Base-by-base conservation (phyloP, 2,888 invertebrate species). In the Amiota mariae region DNA sequence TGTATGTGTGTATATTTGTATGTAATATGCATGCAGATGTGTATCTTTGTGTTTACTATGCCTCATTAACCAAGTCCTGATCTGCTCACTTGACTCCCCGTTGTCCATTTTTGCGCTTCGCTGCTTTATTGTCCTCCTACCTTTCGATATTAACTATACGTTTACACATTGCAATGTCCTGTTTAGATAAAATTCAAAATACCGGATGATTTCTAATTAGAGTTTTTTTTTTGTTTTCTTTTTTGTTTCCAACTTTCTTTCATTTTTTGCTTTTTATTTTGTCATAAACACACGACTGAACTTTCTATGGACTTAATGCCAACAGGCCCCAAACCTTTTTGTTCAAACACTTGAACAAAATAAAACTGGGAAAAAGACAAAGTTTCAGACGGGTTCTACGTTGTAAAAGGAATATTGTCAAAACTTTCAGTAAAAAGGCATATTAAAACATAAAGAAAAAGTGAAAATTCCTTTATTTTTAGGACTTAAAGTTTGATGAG, bases 131-230 rank as follows among this genome's bases (percentile, higher is more conserved):
- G 49, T 36, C 36, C 36, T 36, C 6, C 36, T 36, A 6, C 36
- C 36, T 36, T n/a, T 56, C 70, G 20, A 54, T 72, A 9, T 54
- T 46, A 70, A 70, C 51, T 47, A 4, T 20, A n/a, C 64, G 70
- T 73, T 8, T 10, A 59, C 57, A 59, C 18, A 54, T 12, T 68
- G 77, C 24, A 12, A 72, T 76, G 78, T 81, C 81, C 80, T 83
- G 83, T 77, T 83, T 80, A 81, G 83, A 81, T 84, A 84, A 81
- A 80, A 81, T 67, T 76, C 79, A 80, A 81, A 82, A 82, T 78
- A 81, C 83, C 81, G 83, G 82, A 82, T 80, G 83, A 84, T 84
- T 84, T 84, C 83, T 84, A 84, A 84, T 84, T 83, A 84, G 81
- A 85, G 80, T 78, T 81, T 81, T 72, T 70, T 47, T 51, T 51